Evolutionary conservation across 2,797 vertebrate genomes (phyloP), one percentile per base, ranked within the genome.

Genomic region (Pangasius larnaudii): DNA sequence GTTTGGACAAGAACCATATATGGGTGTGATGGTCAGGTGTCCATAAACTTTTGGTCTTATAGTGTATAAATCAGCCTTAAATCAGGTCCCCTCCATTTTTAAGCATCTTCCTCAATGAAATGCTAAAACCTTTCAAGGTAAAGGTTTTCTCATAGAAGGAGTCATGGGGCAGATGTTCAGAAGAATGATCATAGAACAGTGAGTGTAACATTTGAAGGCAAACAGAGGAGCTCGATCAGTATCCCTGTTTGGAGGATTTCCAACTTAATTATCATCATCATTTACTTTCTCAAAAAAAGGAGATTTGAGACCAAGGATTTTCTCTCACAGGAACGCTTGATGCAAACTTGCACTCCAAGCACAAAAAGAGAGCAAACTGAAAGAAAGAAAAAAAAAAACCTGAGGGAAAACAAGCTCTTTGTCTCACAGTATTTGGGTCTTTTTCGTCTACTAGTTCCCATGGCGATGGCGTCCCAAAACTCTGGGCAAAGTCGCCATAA

Each of bases 401-500:
- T 2, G 14, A 30, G 46, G 56, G 89, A 75, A 91, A 91, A 91
- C 85, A 86, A 91, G 49, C 90, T 85, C 93, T 49, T 93, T 94
- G 92, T 94, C 93, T 94, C 86, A 88, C 69, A 91, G 89, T 92
- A 91, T 92, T 92, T 91, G 85, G 86, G 88, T 88, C 91, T 89
- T 91, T 92, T 93, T 93, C 24, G 63, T 59, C 84, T 89, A 86
- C 88, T 22, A 90, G 95, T 95, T 95, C 91, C 93, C 92, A 93
- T 93, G 91, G 92, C 46, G 91, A 95, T 56, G 85, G 90, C 85
- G 91, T 91, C 92, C 90, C 61, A 67, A 92, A 93, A 94, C 91
- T 89, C 46, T 1, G 88, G 87, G 91, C 92, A 92, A 93, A 92
- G 94, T 95, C 93, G 90, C 94, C 92, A 94, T 95, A 94, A 94